Conservation (phyloP, 1,140 invertebrate species). For the Panonychus citri region DNA sequence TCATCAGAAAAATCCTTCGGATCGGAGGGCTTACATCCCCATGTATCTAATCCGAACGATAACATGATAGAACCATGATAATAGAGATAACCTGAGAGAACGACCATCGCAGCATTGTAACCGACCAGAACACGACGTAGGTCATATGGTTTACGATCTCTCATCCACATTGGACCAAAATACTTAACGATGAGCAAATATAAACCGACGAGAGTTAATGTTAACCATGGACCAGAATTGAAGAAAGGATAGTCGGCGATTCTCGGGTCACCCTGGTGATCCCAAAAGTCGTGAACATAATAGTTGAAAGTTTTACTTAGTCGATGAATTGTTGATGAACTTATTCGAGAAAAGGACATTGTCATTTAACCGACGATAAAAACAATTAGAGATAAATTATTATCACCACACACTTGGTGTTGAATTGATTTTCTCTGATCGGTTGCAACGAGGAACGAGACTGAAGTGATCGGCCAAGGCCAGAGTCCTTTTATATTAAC, state of each 20-base stretch:
- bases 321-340: too few species aligned
- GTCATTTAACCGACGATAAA: too few species aligned
- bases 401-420: too few species aligned
- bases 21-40: background rate
- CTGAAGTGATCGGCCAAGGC: too few species aligned
- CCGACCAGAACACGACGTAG: conserved; percentile 20
- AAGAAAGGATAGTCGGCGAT: background rate
- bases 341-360: too few species aligned
- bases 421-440: too few species aligned
- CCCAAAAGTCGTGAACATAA: conserved; percentile 6
- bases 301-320: background rate
- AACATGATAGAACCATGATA: background rate
- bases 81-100: conserved; percentile 23
- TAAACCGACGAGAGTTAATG: conserved; percentile 6
- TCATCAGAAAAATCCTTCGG: background rate
- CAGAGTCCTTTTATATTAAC: too few species aligned
- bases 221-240: background rate
- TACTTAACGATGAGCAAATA: conserved; percentile 13
- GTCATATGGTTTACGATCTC: conserved; percentile 22
- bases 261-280: conserved; percentile 6
- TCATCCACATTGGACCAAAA: conserved; percentile 24
- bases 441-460: too few species aligned
- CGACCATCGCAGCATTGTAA: conserved; percentile 24
- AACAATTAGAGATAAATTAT: too few species aligned
- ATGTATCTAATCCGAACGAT: conserved; percentile 8